Conservation (phyloP, 2,113 vertebrate species). For the Neopipo cinnamomea region DNA sequence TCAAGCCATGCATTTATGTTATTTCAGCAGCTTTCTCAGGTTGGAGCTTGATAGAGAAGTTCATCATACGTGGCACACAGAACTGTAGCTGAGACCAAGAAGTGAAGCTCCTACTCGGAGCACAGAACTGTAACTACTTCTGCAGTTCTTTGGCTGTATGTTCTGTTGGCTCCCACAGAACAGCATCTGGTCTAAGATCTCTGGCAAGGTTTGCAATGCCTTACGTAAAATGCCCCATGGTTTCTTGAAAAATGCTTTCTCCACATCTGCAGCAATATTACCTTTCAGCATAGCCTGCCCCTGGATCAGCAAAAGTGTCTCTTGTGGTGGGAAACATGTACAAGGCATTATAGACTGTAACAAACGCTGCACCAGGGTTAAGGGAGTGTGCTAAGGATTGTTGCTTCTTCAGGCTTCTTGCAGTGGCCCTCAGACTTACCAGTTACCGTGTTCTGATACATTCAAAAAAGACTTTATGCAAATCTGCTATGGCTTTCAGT, state of each 20-base stretch:
- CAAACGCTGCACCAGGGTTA: neutral
- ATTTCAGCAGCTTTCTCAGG: neutral
- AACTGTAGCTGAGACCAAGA: neutral
- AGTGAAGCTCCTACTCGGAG: neutral
- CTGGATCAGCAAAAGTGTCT: neutral
- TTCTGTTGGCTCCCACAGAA: neutral
- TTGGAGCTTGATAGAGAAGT: neutral
- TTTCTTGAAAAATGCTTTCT: neutral
- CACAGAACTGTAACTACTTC: neutral
- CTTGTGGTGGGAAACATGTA: neutral
- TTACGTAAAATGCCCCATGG: neutral
- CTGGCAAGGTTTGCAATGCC: neutral
- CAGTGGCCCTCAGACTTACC: neutral
- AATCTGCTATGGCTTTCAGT: neutral
- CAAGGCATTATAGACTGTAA: neutral
- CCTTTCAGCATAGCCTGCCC: neutral
- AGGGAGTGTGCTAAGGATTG: neutral
- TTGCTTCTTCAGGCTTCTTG: neutral
- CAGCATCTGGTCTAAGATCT: neutral
- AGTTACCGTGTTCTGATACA: neutral
- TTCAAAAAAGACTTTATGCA: neutral
- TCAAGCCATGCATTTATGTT: fast-evolving
- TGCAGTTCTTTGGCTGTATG: neutral
- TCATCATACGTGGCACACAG: neutral
- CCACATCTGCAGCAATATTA: neutral